phyloP scores from a whole-genome alignment of 1,140 invertebrate species.

The Bactericera cockerelli region DNA sequence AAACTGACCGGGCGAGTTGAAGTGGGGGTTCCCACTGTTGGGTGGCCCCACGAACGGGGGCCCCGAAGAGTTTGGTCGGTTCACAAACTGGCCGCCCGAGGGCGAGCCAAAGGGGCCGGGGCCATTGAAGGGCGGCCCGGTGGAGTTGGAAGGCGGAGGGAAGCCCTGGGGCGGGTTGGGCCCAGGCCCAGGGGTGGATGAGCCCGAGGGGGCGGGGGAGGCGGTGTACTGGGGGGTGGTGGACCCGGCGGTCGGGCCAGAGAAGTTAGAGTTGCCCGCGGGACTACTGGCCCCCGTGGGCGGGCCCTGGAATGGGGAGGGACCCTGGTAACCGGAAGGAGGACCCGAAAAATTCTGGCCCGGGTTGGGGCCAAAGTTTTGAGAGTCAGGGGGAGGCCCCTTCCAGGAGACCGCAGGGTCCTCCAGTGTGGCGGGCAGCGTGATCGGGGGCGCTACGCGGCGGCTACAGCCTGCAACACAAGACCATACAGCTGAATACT shows the following conservation, averaged over 20 bases:
- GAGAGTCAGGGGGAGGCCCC: constrained; percentile 45
- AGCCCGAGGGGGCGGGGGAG: constrained; percentile 56
- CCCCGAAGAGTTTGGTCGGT: constrained; percentile 47
- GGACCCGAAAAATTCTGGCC: constrained; percentile 39
- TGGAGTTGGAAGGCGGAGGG: constrained; percentile 43
- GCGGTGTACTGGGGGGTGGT: constrained; percentile 57
- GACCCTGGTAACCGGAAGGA: constrained; percentile 40
- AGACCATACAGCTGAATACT: too few relatives aligned
- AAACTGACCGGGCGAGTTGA: constrained; percentile 45
- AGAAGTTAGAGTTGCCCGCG: constrained; percentile 41
- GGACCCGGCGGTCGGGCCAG: constrained; percentile 49
- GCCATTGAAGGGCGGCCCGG: constrained; percentile 44
- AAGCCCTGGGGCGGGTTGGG: constrained; percentile 41
- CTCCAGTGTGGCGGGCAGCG: constrained; percentile 49
- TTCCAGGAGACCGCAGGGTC: constrained; percentile 49
- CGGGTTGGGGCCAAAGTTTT: constrained; percentile 39
- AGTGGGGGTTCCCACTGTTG: constrained; percentile 43
- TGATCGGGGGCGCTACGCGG: constrained; percentile 42
- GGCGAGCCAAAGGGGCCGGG: constrained; percentile 48
- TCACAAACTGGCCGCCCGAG: constrained; percentile 42
- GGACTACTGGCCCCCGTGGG: constrained; percentile 47
- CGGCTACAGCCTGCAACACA: constrained; percentile 42
- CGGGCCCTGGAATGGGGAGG: constrained; percentile 40
- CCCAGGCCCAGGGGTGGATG: constrained; percentile 50
- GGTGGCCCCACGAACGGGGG: constrained; percentile 45